Evolutionary conservation across 2,113 vertebrate species (phyloP).

Genomic region (Pycnonotus jocosus): DNA sequence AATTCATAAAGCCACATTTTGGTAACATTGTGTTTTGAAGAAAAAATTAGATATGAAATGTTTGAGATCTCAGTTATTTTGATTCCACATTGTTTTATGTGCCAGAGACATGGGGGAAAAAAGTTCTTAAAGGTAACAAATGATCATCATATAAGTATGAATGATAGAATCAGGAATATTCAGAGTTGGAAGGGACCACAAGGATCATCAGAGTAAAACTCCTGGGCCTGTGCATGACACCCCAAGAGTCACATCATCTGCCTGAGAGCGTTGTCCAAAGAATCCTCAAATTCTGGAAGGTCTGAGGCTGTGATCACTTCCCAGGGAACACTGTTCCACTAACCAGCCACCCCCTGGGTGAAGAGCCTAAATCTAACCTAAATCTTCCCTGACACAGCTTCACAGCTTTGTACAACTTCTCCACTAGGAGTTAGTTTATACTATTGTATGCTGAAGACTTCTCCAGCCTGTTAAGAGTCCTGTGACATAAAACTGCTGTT

Average conservation of each 20-base stretch:
- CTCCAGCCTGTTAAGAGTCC: background rate
- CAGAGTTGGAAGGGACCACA: background rate
- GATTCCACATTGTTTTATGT: background rate
- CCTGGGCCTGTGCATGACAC: background rate
- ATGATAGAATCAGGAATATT: background rate
- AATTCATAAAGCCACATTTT: background rate
- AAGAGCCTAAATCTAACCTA: background rate
- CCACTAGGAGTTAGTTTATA: background rate
- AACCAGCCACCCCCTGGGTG: fast-evolving
- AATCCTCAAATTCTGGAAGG: background rate
- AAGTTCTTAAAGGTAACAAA: background rate
- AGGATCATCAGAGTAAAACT: background rate
- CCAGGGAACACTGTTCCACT: background rate
- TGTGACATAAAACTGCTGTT: background rate
- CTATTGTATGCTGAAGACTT: background rate
- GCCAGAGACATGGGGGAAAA: background rate
- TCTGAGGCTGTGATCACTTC: background rate
- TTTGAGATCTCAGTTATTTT: background rate
- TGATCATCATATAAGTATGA: background rate
- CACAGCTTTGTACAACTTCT: background rate
- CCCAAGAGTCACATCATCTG: background rate
- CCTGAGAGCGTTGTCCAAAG: fast-evolving
- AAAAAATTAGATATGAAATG: background rate
- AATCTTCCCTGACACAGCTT: background rate
- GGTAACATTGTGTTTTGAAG: background rate